Percentiles rank a stretch among this genome's conserved stretches.
phyloP scores from a whole-genome alignment of 2,113 vertebrate genomes.

The Gobiocypris rarus region DNA sequence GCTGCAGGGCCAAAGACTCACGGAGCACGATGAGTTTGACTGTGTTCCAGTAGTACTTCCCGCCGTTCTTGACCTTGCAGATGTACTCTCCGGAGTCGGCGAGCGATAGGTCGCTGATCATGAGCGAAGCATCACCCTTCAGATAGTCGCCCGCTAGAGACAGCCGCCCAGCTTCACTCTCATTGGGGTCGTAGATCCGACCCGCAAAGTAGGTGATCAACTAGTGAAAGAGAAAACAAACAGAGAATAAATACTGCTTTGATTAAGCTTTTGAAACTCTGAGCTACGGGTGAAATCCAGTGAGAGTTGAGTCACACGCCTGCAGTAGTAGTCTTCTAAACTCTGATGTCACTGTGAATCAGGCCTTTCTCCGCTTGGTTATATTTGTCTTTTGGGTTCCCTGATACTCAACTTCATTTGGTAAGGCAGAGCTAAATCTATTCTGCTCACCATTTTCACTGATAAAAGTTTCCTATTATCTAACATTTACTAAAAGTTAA shows the following conservation, averaged over 20 bases:
- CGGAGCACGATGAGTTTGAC: conserved; percentile 88
- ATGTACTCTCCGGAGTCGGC: conserved; percentile 89
- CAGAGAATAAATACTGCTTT: background rate
- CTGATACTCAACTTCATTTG: background rate
- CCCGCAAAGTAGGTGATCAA: conserved; percentile 89
- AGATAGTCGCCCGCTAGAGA: conserved; percentile 88
- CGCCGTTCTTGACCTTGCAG: conserved; percentile 92
- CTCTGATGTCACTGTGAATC: conserved; percentile 38
- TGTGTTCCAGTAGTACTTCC: conserved; percentile 85
- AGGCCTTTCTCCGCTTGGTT: background rate
- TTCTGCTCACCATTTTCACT: background rate
- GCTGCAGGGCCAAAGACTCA: conserved; percentile 66
- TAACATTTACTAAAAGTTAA: background rate
- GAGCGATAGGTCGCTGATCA: conserved; percentile 85
- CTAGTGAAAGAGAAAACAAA: conserved; percentile 64
- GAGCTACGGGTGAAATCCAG: background rate
- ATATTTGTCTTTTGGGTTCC: conserved; percentile 22
- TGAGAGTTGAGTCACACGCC: conserved; percentile 29
- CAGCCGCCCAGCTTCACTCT: conserved; percentile 80
- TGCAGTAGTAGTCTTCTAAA: conserved; percentile 28
- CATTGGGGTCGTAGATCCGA: conserved; percentile 79
- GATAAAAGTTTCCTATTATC: background rate
- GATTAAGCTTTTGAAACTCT: conserved; percentile 2
- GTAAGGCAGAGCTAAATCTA: background rate
- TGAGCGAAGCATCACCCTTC: conserved; percentile 86